Evolutionary conservation across 2,888 invertebrate species (phyloP).

Genomic region (Brachylomia viminalis): DNA sequence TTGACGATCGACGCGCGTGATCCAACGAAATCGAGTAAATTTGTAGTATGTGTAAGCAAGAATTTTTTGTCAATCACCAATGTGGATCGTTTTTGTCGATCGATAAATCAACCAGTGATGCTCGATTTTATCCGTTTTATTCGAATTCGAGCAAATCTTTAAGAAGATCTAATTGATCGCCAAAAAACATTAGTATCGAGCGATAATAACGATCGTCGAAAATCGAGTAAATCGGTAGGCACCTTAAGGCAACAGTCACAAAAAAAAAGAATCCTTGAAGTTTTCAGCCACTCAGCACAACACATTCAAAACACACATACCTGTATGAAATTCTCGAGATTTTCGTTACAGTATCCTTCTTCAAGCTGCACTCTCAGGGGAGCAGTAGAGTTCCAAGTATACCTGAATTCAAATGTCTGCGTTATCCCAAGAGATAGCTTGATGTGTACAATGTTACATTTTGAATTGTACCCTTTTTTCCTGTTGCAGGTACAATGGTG

Average conservation of each 20-base stretch:
- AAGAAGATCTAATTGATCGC: background rate
- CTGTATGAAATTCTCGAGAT: slow-evolving; percentile 41
- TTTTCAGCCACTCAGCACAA: slow-evolving; percentile 17
- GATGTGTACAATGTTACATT: slow-evolving; percentile 48
- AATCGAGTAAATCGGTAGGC: background rate
- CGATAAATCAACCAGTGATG: background rate
- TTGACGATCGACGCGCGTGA: background rate
- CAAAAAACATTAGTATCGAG: background rate
- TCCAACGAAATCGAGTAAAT: background rate
- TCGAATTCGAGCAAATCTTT: background rate
- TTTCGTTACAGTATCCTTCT: slow-evolving; percentile 58
- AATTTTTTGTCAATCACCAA: background rate
- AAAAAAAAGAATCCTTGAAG: background rate
- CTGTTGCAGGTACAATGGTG: slow-evolving; percentile 18
- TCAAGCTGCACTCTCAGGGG: slow-evolving; percentile 55
- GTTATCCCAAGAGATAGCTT: slow-evolving; percentile 44
- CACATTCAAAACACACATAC: slow-evolving; percentile 49
- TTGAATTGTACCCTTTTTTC: slow-evolving; percentile 23
- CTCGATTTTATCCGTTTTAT: background rate
- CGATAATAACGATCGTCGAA: background rate
- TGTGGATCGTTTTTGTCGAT: background rate
- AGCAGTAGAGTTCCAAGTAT: slow-evolving; percentile 48
- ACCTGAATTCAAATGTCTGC: slow-evolving; percentile 63
- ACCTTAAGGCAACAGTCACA: background rate
- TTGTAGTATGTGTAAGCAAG: too few species aligned